Base-by-base conservation (phyloP, 1,140 invertebrate genomes). In the Euura lappo region DNA sequence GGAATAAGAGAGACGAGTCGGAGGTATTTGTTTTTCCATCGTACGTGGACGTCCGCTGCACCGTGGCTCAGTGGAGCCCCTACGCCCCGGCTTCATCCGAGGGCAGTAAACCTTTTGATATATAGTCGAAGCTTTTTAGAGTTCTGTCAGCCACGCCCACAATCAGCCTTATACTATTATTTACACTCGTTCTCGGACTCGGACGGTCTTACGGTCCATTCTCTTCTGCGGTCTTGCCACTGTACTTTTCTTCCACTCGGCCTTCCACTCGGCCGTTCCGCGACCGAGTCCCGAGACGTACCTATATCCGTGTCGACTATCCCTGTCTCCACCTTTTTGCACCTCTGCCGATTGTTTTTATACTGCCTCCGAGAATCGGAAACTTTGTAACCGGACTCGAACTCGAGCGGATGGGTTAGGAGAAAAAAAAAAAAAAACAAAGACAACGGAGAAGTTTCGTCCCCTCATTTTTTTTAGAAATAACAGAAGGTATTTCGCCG, bases 101-200 rank as follows among this genome's bases (percentile, higher is more conserved):
- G 83, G 84, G 85, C 84, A 86, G 84, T 87, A 88, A 87, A 88
- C 85, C 82, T 80, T 87, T 86, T 87, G 86, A 87, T 88, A 88
- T 88, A 88, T 87, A 87, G 86, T 85, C 84, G 84, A 87, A 85
- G 84, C 83, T 87, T 88, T 88, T 88, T 88, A 88, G 86, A 86
- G 86, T 87, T 87, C 85, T 88, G 85, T 88, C 86, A 87, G 86
- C 84, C 86, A 86, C 86, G 86, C 86, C 86, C 82, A 88, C 86
- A 87, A 88, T 88, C 85, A 86, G 82, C 85, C 86, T 86, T 83
- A 28, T 28, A 86, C 85, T 84, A 87, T 88, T 88, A 88, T 88
- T 88, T 88, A 88, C 86, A 87, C 86, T 87, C 86, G 80, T 82
- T 78, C 80, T 83, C 81, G 79, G 13, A 10, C 66, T 28, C 7